Evolutionary conservation across 37 sponge, comb jelly and placozoan genomes (phyloP).

Genomic region (Oopsacas minuta): DNA sequence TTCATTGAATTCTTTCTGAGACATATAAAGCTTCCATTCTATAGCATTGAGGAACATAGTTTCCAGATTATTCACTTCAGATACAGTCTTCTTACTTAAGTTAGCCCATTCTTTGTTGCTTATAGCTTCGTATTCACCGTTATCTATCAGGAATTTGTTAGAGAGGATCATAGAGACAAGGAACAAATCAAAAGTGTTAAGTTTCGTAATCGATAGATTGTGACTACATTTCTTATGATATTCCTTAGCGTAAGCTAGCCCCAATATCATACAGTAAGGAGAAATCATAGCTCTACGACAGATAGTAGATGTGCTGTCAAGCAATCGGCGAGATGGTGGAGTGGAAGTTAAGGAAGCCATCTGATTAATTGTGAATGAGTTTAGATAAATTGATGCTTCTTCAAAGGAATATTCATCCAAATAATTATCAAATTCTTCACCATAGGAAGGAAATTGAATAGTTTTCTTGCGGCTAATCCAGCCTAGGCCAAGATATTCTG

Average conservation of each 20-base stretch:
- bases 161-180: background rate
- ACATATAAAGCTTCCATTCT: background rate
- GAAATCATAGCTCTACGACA: background rate
- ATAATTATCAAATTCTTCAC: background rate
- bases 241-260: background rate
- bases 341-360: background rate
- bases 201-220: background rate
- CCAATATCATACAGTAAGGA: conserved; percentile 8
- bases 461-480: conserved; percentile 6
- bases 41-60: background rate
- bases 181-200: background rate
- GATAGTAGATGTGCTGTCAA: background rate
- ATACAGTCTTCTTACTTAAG: background rate
- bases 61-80: background rate
- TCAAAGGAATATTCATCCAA: background rate
- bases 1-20: background rate
- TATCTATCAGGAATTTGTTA: conserved; percentile 11
- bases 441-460: background rate
- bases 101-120: background rate
- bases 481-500: background rate
- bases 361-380: conserved; percentile 15
- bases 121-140: background rate
- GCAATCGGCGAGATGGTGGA: background rate
- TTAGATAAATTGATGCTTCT: conserved; percentile 3
- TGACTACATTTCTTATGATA: background rate